phyloP scores from a whole-genome alignment of 1,140 invertebrate species.

The Drosophila asahinai region DNA sequence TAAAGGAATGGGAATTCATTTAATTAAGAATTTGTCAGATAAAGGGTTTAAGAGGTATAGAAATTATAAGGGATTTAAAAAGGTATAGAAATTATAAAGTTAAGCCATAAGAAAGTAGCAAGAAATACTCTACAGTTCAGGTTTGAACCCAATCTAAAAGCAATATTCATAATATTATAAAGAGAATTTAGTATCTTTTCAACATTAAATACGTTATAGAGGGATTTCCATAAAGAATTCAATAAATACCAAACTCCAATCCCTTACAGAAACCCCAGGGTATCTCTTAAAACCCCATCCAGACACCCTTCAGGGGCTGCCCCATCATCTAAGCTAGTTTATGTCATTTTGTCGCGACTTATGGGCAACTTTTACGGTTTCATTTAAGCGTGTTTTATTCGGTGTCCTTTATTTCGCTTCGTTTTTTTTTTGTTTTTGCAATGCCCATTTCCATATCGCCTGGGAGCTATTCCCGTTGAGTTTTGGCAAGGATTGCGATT shows the following conservation, averaged over 20 bases:
- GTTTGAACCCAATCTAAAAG: too few species aligned
- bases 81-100: too few species aligned
- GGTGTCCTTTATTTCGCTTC: slow-evolving; percentile 18
- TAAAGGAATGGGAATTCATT: too few species aligned
- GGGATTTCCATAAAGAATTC: neutral
- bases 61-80: too few species aligned
- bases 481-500: slow-evolving; percentile 46
- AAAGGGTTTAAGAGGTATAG: too few species aligned
- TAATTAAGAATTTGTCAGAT: too few species aligned
- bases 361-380: slow-evolving; percentile 74
- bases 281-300: slow-evolving; percentile 4
- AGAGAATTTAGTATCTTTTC: neutral
- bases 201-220: too few species aligned
- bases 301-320: slow-evolving; percentile 1
- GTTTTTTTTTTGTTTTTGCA: slow-evolving; percentile 1
- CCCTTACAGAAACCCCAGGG: neutral
- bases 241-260: neutral
- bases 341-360: slow-evolving; percentile 76
- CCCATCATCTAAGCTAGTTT: slow-evolving; percentile 55
- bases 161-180: too few species aligned
- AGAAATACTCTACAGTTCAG: too few species aligned
- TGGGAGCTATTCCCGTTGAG: slow-evolving; percentile 24
- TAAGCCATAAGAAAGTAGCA: too few species aligned
- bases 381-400: slow-evolving; percentile 63
- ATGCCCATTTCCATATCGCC: slow-evolving; percentile 15